Conservation (phyloP, 2,113 vertebrate genomes). For the Grammomys surdaster region DNA sequence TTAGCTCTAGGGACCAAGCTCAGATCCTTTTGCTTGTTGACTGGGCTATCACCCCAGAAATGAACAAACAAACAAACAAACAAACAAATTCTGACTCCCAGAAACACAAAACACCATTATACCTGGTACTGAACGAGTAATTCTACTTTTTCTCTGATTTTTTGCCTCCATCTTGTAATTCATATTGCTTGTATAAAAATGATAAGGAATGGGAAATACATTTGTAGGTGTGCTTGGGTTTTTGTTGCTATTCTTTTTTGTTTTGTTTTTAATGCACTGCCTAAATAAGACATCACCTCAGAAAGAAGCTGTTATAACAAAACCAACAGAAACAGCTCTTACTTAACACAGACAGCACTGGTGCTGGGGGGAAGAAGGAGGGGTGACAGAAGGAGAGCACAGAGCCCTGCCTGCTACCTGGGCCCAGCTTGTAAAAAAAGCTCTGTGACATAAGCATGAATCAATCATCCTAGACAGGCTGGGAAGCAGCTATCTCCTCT, state of each 20-base stretch:
- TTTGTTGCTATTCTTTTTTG: not conserved
- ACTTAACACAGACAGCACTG: not conserved
- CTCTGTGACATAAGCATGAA: not conserved
- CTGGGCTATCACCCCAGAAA: not conserved
- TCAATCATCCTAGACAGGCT: not conserved
- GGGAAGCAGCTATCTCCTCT: not conserved
- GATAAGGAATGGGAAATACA: conserved; percentile 6
- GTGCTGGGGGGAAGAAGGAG: not conserved
- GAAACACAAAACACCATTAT: not conserved
- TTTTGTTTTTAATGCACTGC: not conserved
- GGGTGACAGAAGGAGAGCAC: not conserved
- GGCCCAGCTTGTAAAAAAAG: conserved; percentile 19
- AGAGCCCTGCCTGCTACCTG: not conserved
- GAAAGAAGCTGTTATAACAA: conserved; percentile 26
- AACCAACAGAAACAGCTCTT: conserved; percentile 5
- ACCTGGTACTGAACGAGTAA: not conserved
- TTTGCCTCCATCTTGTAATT: not conserved
- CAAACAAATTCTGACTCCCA: not conserved
- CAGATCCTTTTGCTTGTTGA: not conserved
- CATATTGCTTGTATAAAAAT: conserved; percentile 16
- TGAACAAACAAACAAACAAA: not conserved
- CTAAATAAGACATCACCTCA: conserved; percentile 11
- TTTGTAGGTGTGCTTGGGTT: not conserved
- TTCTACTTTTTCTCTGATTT: conserved; percentile 2
- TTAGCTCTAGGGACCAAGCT: not conserved